These are phyloP conservation scores for Scartelaos histophorus DNA, from an alignment of 2,113 vertebrate species.

Conservation along the genomic window DNA sequence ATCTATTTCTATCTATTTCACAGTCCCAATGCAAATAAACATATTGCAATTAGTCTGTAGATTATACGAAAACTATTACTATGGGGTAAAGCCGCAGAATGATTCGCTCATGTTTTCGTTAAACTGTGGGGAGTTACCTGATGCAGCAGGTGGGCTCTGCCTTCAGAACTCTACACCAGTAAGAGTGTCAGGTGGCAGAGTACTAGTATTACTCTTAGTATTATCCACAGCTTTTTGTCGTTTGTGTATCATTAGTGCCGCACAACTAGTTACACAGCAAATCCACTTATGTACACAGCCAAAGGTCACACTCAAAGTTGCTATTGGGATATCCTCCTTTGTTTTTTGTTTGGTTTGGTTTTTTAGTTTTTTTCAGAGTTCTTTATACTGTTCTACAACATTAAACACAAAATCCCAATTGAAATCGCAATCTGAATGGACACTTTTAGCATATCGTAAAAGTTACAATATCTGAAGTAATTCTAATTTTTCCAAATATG, in stretches of 20 bases:
- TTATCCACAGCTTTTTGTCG: slow-evolving; percentile 16
- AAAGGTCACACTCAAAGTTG: not conserved
- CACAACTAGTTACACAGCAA: not conserved
- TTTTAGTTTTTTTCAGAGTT: no score
- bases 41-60: no score
- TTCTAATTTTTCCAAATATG: no score
- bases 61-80: not conserved
- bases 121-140: slow-evolving; percentile 26
- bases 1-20: not conserved
- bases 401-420: no score
- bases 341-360: not conserved
- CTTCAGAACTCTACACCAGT: slow-evolving; percentile 41
- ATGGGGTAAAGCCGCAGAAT: not conserved
- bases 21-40: not conserved
- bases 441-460: no score
- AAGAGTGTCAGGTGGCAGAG: slow-evolving; percentile 38
- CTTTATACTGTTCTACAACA: no score
- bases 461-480: no score
- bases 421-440: no score
- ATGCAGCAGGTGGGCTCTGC: slow-evolving; percentile 43
- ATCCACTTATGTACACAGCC: not conserved
- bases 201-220: slow-evolving; percentile 23
- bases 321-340: not conserved
- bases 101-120: slow-evolving; percentile 3
- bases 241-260: slow-evolving; percentile 15